Base-by-base conservation (phyloP, 1,140 invertebrate species). In the Cydia amplana region DNA sequence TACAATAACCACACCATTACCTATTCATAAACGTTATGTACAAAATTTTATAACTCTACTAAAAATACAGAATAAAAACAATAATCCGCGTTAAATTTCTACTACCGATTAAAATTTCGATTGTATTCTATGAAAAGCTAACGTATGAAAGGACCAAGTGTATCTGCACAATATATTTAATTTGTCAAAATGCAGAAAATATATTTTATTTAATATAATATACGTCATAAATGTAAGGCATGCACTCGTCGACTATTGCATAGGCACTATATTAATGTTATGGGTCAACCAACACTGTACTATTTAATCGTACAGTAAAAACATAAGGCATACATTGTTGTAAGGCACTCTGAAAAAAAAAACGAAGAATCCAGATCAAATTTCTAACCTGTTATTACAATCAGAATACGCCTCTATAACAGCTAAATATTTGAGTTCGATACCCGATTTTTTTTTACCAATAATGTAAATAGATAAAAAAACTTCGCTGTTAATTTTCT, bases 231-330 rank as follows among this genome's bases (percentile, higher is more conserved):
- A 75, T 74, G 73, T 81, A 81, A 81, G 76, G 78, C 78, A 81
- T 81, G 76, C 72, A 74, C 60, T 78, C 64, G 76, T 70, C 78
- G 77, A 75, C 72, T 74, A 77, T 70, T 75, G 73, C 70, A 72
- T 81, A 81, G 80, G 76, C 78, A 82, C 77, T 77, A 80, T 67
- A 78, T 65, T 75, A 49, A 75, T 72, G 67, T 73, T 81, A 76
- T 18, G 78, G 78, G 77, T 78, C 65, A 81, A 46, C 74, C 72
- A 72, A 75, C 77, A 76, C 76, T 81, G 74, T 75, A 81, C 72
- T 78, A 80, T 76, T 76, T 49, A 74, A 20, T 9, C 67, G 20
- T 72, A 32, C 32, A 51, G 55, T 77, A 72, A 76, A 78, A 78
- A 28, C 32, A 76, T 78, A 81, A 81, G 80, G 78, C 80, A 81